Evolutionary conservation across 2,797 vertebrate species (phyloP).

Genomic region (Aulostomus chinensis): DNA sequence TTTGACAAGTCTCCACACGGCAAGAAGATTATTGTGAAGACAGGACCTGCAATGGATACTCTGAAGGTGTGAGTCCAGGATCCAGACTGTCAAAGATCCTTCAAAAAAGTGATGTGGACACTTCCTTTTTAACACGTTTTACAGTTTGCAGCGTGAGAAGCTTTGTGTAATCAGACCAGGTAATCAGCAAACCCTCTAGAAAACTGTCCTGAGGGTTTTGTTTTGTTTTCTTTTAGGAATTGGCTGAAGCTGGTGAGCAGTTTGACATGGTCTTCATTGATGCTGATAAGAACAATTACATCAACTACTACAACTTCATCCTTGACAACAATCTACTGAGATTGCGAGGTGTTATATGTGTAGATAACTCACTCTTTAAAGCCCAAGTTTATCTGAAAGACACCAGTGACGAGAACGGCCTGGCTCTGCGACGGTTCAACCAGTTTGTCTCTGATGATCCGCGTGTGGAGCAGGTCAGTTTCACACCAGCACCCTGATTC

Average conservation of each 20-base stretch:
- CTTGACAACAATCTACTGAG: conserved; percentile 84
- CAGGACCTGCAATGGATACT: conserved; percentile 72
- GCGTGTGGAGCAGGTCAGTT: conserved; percentile 78
- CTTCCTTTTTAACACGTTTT: background rate
- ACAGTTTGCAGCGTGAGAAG: background rate
- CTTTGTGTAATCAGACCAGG: conserved; percentile 1
- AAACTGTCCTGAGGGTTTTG: no score
- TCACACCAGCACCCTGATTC: background rate
- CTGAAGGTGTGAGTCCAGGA: conserved; percentile 64
- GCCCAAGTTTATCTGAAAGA: conserved; percentile 83
- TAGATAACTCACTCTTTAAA: conserved; percentile 85
- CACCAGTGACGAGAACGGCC: conserved; percentile 74
- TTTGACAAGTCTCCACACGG: conserved; percentile 77
- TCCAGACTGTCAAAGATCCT: no score
- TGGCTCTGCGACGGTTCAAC: conserved; percentile 82
- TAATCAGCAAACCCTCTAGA: no score
- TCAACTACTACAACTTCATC: conserved; percentile 85
- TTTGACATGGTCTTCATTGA: conserved; percentile 88
- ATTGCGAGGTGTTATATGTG: conserved; percentile 80
- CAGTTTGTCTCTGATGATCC: conserved; percentile 76
- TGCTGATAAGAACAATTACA: conserved; percentile 84
- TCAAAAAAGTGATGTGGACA: no score
- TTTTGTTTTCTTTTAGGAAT: conserved; percentile 65
- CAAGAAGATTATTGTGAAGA: conserved; percentile 75
- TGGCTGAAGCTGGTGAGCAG: conserved; percentile 77